Evolutionary conservation across 2,797 vertebrate genomes (phyloP), one percentile per base, ranked within the genome.

Genomic region (Anomalospiza imberbis): DNA sequence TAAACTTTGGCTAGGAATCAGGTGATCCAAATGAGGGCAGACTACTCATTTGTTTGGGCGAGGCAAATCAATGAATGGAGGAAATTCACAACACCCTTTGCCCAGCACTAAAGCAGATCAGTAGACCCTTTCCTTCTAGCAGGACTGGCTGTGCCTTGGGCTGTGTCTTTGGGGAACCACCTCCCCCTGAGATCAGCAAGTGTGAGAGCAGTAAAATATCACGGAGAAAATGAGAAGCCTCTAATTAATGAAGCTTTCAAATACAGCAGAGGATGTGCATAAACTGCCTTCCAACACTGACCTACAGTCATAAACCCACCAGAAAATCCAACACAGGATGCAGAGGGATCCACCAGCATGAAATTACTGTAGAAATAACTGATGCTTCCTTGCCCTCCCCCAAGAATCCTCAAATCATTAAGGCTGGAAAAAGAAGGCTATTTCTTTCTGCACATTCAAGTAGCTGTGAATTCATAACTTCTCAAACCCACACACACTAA

Each of bases 11-110:
- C 67, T 85, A 29, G 67, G 66, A 73, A 81, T 68, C 74, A 92
- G 63, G 84, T 82, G 74, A 85, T 66, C 44, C 87, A 66, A 73
- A 25, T 44, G 38, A 73, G 60, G 51, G 2, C 51, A 89, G 29
- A 28, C 57, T 82, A 42, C 45, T 92, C 42, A 76, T 93, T 85
- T 89, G 61, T 77, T 63, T 67, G 72, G 85, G 72, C 95, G 76
- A 19, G 65, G 79, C 57, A 72, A 61, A 91, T 61, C 2, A 0
- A 74, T 17, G 29, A 45, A 14, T 0, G 6, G 34, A 65, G 50
- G 83, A 61, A 60, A 86, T 42, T 19, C 50, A 61, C 50, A 57
- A 2, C 17, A 38, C 29, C 60, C 81, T 79, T 79, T 84, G 51
- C 63, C 66, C 66, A 26, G 76, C n/a, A 44, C 44, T 60, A 54